Base-by-base conservation (phyloP, 2,113 vertebrate genomes). In the Stegastes partitus region DNA sequence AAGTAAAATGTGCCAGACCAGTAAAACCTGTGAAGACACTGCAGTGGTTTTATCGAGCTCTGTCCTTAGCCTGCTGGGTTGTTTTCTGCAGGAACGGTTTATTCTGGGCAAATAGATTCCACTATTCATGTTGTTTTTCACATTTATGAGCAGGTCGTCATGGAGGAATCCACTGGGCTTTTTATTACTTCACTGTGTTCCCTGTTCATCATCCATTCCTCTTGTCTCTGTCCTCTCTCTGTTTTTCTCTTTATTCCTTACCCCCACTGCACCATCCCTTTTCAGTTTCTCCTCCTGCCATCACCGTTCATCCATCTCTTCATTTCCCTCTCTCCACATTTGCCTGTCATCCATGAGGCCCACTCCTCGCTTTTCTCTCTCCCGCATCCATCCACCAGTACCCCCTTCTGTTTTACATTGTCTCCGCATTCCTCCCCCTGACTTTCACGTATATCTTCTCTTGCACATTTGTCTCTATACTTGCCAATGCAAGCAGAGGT, bases 111-210 rank as follows among this genome's bases (percentile, higher is more conserved):
- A 91, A 89, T 21, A 84, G 50, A 85, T 88, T 84, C 74, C 55
- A 59, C 54, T 83, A 79, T 77, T 80, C 84, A 70, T 87, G 83
- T 83, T 90, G 68, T 81, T 88, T 88, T 80, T 87, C 82, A 85
- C 82, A 84, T 90, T 82, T 85, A 77, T 86, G 81, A 86, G 77
- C 64, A 51, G 77, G 73, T 73, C 64, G 58, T 86, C 81, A 86
- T 70, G 65, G 44, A 82, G 54, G 72, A 87, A 87, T 85, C 73
- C 78, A 83, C 70, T 15, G 50, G 58, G 74, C 71, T 77, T 84
- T 83, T 82, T 85, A 85, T 87, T 73, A 81, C 66, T 80, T 88
- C 68, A 57, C 61, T 62, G 57, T 77, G 63, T 79, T 83, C 61
- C 58, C 64, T 56, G 68, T 79, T 82, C 72, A 63, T 83, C 83